phyloP scores from a whole-genome alignment of 2,113 vertebrate species.

The Lasiurus borealis region DNA sequence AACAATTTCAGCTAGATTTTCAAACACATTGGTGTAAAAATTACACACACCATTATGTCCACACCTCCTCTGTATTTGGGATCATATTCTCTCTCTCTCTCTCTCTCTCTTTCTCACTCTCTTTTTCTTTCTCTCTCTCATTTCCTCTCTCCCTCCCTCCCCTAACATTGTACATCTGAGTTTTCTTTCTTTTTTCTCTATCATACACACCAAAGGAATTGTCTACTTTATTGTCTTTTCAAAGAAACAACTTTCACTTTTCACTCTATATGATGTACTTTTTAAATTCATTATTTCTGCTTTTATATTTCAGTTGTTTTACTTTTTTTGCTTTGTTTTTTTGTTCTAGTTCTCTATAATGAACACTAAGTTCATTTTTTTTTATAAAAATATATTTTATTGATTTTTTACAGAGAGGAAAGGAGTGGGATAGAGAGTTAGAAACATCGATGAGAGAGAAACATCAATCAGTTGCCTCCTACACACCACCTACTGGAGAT shows the following conservation, averaged over 20 bases:
- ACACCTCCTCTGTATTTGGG: background rate
- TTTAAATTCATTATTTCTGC: constrained; percentile 22
- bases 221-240: background rate
- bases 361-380: background rate
- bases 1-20: background rate
- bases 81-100: background rate
- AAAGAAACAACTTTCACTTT: constrained; percentile 40
- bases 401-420: too few relatives aligned
- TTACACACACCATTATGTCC: background rate
- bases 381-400: background rate
- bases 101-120: too few relatives aligned
- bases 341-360: background rate
- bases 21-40: background rate
- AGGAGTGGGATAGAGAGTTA: too few relatives aligned
- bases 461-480: too few relatives aligned
- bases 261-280: background rate
- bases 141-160: background rate
- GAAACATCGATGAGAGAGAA: too few relatives aligned
- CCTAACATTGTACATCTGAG: background rate
- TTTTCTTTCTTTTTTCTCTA: background rate
- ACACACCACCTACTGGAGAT: too few relatives aligned
- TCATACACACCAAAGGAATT: background rate
- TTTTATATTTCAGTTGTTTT: constrained; percentile 36
- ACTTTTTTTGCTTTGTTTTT: constrained; percentile 48
- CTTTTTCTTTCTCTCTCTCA: too few relatives aligned